Evolutionary conservation across 1,140 invertebrate genomes (phyloP).

Genomic region (Pemphigus obesinymphae): DNA sequence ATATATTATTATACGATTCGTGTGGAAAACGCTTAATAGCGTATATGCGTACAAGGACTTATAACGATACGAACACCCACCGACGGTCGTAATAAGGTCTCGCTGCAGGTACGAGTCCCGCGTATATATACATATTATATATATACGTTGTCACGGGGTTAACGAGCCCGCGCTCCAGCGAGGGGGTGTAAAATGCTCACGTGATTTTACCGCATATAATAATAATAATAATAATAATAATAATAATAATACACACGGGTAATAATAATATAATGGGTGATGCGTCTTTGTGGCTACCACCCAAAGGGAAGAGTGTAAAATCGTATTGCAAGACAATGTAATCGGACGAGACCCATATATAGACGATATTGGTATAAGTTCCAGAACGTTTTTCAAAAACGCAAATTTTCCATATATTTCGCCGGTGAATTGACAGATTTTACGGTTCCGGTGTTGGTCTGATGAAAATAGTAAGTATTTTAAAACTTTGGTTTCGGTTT

Average conservation of each 20-base stretch:
- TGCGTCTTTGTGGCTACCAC: not conserved
- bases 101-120: not conserved
- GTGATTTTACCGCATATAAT: not conserved
- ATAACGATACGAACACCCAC: not conserved
- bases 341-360: too few relatives aligned
- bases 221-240: not conserved
- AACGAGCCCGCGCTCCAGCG: slow-evolving; percentile 38
- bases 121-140: not conserved
- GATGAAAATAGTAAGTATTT: too few relatives aligned
- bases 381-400: too few relatives aligned
- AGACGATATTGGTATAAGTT: too few relatives aligned
- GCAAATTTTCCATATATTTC: too few relatives aligned
- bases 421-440: too few relatives aligned
- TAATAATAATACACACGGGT: too few relatives aligned
- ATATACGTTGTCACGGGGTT: not conserved
- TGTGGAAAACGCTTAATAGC: not conserved
- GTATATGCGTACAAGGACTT: not conserved
- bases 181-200: not conserved
- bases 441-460: too few relatives aligned
- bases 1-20: not conserved
- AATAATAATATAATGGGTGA: not conserved
- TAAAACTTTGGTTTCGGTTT: too few relatives aligned
- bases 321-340: too few relatives aligned
- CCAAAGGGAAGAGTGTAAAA: not conserved
- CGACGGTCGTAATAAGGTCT: not conserved